These are phyloP conservation scores for Planiliza haematocheilus DNA, from an alignment of 2,113 vertebrate genomes.

Conservation along the genomic window DNA sequence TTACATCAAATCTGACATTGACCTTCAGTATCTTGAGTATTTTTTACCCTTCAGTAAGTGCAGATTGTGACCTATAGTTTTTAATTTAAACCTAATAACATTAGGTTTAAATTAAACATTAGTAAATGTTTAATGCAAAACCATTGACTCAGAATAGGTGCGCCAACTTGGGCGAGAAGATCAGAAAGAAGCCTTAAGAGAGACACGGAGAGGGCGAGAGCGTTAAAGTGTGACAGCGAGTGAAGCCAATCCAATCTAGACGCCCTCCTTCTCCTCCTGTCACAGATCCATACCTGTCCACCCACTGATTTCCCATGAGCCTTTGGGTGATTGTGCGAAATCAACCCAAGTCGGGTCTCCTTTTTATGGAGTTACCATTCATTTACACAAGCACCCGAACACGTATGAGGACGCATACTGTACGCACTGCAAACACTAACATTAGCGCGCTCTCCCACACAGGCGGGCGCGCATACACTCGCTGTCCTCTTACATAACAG, in stretches of 20 bases:
- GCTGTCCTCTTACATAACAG: constrained; percentile 43
- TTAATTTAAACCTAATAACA: too few species aligned
- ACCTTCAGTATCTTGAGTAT: too few species aligned
- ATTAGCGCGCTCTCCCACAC: constrained; percentile 37
- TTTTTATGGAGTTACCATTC: constrained; percentile 33
- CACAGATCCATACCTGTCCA: constrained; percentile 73
- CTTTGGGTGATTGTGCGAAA: constrained; percentile 64
- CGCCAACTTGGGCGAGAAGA: constrained; percentile 15
- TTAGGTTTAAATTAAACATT: too few species aligned
- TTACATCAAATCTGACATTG: too few species aligned
- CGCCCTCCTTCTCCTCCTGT: constrained; percentile 44
- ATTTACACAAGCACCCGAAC: constrained; percentile 28
- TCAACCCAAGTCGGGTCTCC: constrained; percentile 42
- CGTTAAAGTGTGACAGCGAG: constrained; percentile 36
- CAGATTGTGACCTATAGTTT: too few species aligned
- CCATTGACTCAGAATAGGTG: not conserved
- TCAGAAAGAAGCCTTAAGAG: constrained; percentile 10
- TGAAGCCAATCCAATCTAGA: constrained; percentile 48
- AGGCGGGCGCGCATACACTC: not conserved
- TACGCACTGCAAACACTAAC: constrained; percentile 20
- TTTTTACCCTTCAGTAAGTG: too few species aligned
- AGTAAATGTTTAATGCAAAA: not conserved
- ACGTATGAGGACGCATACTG: not conserved
- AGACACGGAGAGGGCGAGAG: constrained; percentile 16
- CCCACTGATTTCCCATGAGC: constrained; percentile 76